Evolutionary conservation across 2,797 vertebrate genomes (phyloP).

Genomic region (Bradypus variegatus): DNA sequence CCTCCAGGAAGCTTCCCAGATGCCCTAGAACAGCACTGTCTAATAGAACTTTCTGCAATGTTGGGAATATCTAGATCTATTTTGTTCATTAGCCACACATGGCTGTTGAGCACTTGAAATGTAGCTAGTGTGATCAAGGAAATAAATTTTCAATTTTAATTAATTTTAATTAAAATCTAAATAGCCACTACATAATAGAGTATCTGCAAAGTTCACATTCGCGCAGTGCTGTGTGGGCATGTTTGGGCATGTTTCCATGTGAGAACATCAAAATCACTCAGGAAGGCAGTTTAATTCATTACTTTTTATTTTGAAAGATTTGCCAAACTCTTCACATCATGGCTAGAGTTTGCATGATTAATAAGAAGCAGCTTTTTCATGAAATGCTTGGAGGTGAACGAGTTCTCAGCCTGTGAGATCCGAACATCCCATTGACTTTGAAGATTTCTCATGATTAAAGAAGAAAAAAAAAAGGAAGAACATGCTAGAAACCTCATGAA

Average conservation of each 20-base stretch:
- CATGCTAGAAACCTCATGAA: conserved; percentile 30
- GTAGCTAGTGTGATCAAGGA: not conserved
- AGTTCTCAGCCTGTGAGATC: conserved; percentile 85
- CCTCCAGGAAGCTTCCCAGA: not conserved
- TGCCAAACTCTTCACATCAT: conserved; percentile 72
- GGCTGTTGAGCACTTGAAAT: not conserved
- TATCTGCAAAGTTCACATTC: not conserved
- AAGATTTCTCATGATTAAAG: conserved; percentile 51
- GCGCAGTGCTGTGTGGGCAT: accelerated
- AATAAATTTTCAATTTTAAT: not conserved
- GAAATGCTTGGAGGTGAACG: conserved; percentile 77
- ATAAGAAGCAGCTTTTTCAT: conserved; percentile 74
- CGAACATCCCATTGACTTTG: conserved; percentile 63
- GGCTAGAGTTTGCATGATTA: conserved; percentile 63
- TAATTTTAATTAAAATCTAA: not conserved
- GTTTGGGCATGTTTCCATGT: accelerated
- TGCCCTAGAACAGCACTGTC: not conserved
- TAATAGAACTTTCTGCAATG: not conserved
- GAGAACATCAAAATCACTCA: conserved; percentile 23
- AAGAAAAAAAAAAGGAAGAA: conserved; percentile 12
- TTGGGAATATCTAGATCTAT: not conserved
- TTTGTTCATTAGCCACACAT: not conserved
- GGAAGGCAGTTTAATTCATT: conserved; percentile 74
- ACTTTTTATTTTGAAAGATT: conserved; percentile 80
- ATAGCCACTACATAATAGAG: not conserved